Evolutionary conservation across 2,888 invertebrate genomes (phyloP).

Genomic region (Polymixis lichenea): DNA sequence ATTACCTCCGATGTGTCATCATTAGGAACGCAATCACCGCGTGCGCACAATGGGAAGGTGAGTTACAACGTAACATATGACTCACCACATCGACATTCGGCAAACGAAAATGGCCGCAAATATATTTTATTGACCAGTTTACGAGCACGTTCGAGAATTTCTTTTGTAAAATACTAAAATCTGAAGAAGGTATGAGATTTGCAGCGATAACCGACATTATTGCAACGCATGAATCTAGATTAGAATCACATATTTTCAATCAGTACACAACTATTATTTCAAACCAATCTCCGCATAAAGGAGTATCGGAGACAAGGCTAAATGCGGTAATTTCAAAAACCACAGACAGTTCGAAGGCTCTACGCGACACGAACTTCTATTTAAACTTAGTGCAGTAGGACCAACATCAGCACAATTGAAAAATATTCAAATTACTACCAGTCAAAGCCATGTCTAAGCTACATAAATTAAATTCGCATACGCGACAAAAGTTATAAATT

Average conservation of each 20-base stretch:
- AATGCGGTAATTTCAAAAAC: conserved; percentile 23
- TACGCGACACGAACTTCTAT: conserved; percentile 27
- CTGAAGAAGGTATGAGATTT: conserved; percentile 51
- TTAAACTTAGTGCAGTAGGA: conserved; percentile 12
- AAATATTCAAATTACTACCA: background rate
- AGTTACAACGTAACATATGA: conserved; percentile 69
- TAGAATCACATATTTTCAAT: conserved; percentile 18
- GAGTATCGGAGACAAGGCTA: conserved; percentile 42
- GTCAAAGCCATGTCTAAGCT: background rate
- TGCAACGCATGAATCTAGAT: conserved; percentile 18
- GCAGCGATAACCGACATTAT: conserved; percentile 14
- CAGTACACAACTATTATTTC: conserved; percentile 2
- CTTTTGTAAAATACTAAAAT: conserved; percentile 49
- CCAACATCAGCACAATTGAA: background rate
- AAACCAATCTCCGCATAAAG: conserved; percentile 22
- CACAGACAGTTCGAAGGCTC: conserved; percentile 37
- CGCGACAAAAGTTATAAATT: conserved; percentile 40
- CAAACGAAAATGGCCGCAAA: conserved; percentile 68
- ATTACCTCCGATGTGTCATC: conserved; percentile 68
- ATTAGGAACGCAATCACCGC: conserved; percentile 65
- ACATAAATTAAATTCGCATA: conserved; percentile 9
- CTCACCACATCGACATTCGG: conserved; percentile 71
- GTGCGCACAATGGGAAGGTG: conserved; percentile 69
- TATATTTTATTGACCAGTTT: conserved; percentile 65
- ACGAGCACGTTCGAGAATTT: conserved; percentile 59